Percentiles rank a stretch among this genome's conserved stretches.
Conservation (phyloP, 2,113 vertebrate species). For the Steatornis caripensis region DNA sequence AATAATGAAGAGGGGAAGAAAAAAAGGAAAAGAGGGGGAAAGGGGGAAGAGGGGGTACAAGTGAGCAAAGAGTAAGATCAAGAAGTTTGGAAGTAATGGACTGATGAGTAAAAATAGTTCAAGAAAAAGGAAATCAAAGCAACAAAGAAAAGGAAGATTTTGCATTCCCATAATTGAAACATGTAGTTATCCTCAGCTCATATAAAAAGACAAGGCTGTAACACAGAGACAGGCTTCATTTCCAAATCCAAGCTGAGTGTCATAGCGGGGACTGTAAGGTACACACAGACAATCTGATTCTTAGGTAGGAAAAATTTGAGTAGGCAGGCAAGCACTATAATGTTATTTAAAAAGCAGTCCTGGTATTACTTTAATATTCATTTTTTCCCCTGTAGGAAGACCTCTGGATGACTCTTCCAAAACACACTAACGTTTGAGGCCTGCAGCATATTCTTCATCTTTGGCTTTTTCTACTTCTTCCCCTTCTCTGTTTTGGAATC, state of each 20-base stretch:
- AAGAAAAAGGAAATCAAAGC: background rate
- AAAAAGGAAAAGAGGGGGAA: background rate
- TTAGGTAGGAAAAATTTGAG: background rate
- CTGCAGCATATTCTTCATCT: slow-evolving; percentile 6
- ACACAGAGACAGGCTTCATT: background rate
- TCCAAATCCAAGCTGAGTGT: background rate
- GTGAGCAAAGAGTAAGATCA: background rate
- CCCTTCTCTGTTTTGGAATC: background rate
- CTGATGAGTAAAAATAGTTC: background rate
- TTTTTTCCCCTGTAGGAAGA: slow-evolving; percentile 16
- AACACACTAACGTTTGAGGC: background rate
- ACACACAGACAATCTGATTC: background rate
- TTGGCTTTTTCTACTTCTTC: background rate
- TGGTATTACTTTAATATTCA: background rate
- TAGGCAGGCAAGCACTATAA: background rate
- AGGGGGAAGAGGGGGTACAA: background rate
- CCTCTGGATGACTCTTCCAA: slow-evolving; percentile 40
- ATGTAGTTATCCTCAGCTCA: background rate
- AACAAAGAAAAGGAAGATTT: background rate
- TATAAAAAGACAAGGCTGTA: background rate
- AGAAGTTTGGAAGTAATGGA: background rate
- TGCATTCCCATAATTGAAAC: background rate
- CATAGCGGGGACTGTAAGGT: background rate
- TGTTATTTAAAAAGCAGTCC: background rate
- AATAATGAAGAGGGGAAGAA: background rate